Conservation (phyloP, 1,140 invertebrate species). For the Aricia agestis region DNA sequence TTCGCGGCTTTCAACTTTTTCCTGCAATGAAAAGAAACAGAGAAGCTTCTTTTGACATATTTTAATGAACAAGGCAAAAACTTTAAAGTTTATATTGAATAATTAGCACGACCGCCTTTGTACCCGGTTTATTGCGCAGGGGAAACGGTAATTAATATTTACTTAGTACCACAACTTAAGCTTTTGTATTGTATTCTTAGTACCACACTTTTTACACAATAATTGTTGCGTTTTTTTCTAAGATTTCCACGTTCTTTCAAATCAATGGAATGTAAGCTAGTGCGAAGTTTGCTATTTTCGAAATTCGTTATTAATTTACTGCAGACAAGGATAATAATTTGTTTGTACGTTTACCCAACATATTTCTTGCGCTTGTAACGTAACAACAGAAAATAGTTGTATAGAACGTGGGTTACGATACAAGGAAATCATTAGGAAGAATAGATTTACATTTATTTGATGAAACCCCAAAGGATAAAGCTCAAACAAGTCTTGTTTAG, state of each 20-base stretch:
- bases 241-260: not conserved
- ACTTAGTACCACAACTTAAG: not conserved
- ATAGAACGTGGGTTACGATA: too few species aligned
- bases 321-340: too few species aligned
- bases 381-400: too few species aligned
- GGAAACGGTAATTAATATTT: conserved; percentile 10
- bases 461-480: too few species aligned
- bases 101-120: not conserved
- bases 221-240: not conserved
- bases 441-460: too few species aligned
- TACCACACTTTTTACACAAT: not conserved
- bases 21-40: not conserved
- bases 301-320: too few species aligned
- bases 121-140: not conserved
- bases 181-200: not conserved
- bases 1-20: not conserved
- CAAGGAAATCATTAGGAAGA: too few species aligned
- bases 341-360: too few species aligned
- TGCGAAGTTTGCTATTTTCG: too few species aligned
- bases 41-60: conserved; percentile 9
- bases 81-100: conserved; percentile 4
- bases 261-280: too few species aligned
- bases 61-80: conserved; percentile 12
- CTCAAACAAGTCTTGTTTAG: too few species aligned
- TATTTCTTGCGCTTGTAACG: too few species aligned